These are phyloP conservation scores for Tadarida brasiliensis DNA, from an alignment of 2,797 vertebrate genomes.

Conservation along the genomic window DNA sequence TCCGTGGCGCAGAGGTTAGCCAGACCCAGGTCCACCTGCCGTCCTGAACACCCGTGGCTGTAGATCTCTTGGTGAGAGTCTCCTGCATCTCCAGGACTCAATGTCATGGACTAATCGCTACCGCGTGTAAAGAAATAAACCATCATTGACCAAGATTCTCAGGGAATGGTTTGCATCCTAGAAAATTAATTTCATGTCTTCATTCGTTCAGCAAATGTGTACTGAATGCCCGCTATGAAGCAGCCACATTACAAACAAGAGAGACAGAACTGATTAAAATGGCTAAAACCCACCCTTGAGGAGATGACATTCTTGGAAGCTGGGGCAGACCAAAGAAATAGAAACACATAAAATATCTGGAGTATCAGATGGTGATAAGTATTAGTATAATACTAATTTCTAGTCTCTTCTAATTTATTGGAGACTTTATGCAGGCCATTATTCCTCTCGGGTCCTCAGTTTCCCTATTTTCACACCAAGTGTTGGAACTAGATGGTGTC, in stretches of 20 bases:
- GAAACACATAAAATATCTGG: neutral
- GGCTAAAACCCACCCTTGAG: neutral
- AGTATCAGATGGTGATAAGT: neutral
- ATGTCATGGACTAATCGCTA: neutral
- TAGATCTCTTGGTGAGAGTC: neutral
- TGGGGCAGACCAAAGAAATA: neutral
- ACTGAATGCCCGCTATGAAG: neutral
- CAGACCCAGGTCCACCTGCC: accelerated
- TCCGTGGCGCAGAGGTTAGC: accelerated
- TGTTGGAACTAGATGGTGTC: neutral
- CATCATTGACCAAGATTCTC: neutral
- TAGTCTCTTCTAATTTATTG: neutral
- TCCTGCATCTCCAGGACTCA: neutral
- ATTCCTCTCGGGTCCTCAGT: neutral
- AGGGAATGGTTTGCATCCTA: neutral
- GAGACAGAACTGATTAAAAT: neutral
- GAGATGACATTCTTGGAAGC: neutral
- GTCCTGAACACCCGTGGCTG: accelerated
- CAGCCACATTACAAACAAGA: neutral
- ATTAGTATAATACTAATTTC: neutral
- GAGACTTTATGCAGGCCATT: too few relatives aligned
- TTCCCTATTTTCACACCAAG: neutral
- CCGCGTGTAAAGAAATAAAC: neutral
- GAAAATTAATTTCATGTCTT: neutral
- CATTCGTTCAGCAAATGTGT: neutral